A percentile compares a stretch with the other conserved stretches of the same genome.
These are phyloP conservation scores for Anableps anableps DNA, from an alignment of 2,797 vertebrate species.

Conservation along the genomic window DNA sequence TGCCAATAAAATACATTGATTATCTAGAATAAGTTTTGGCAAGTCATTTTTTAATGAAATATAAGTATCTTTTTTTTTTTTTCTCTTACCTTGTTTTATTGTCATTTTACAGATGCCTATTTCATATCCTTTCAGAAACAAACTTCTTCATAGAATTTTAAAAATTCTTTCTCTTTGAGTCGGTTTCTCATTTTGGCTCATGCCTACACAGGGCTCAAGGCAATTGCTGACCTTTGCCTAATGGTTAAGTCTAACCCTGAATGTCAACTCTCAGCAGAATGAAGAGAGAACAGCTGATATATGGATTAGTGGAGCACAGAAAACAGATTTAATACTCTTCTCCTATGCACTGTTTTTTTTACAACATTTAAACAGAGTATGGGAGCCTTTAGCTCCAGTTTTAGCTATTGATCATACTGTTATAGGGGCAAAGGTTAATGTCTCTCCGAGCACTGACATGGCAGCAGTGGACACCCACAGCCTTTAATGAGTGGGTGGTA, in stretches of 20 bases:
- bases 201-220: not conserved
- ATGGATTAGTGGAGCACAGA: not conserved
- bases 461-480: conserved; percentile 8
- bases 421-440: not conserved
- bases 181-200: not conserved
- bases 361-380: not conserved
- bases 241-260: not conserved
- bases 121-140: not conserved
- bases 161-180: too few relatives aligned
- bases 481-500: conserved; percentile 1
- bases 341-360: not conserved
- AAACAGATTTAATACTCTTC: not conserved
- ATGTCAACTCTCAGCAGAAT: not conserved
- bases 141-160: not conserved
- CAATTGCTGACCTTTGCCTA: conserved; percentile 5
- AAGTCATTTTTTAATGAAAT: not conserved
- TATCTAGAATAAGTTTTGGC: not conserved
- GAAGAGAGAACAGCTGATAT: not conserved
- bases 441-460: not conserved
- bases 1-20: not conserved
- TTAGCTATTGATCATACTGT: not conserved
- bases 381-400: not conserved
- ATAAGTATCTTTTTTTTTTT: not conserved
- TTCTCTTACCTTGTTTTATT: not conserved
- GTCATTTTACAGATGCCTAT: not conserved